A percentile compares a stretch with the other conserved stretches of the same genome.
Conservation (phyloP, 1,140 invertebrate genomes). For the Cepaea nemoralis region DNA sequence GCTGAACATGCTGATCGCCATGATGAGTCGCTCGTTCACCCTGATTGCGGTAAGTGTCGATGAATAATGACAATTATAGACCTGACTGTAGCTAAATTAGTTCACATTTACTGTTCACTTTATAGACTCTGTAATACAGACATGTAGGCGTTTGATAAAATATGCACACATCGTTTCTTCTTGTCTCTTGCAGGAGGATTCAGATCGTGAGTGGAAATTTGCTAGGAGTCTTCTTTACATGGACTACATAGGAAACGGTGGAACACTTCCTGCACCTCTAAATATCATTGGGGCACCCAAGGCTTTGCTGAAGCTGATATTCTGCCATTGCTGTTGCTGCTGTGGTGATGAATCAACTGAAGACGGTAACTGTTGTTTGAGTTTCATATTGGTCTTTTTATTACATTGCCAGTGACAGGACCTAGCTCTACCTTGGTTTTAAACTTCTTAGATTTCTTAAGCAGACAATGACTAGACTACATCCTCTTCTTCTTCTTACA, state of each 20-base stretch:
- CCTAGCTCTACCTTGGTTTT: too few species aligned
- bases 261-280: slow-evolving; percentile 87
- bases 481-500: too few species aligned
- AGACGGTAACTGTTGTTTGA: slow-evolving; percentile 19
- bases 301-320: slow-evolving; percentile 69
- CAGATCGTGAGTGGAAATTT: slow-evolving; percentile 93
- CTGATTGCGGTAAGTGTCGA: slow-evolving; percentile 72
- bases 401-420: too few species aligned
- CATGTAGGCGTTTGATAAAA: neutral
- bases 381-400: too few species aligned
- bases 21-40: slow-evolving; percentile 75
- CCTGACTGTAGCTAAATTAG: too few species aligned
- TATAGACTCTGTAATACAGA: neutral
- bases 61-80: too few species aligned
- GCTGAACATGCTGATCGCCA: slow-evolving; percentile 76
- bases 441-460: too few species aligned
- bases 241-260: slow-evolving; percentile 90
- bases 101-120: neutral
- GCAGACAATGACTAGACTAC: too few species aligned
- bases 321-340: slow-evolving; percentile 43
- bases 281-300: slow-evolving; percentile 93
- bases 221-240: slow-evolving; percentile 90
- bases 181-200: slow-evolving; percentile 78
- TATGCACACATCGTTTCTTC: neutral
- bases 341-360: slow-evolving; percentile 23